Conservation (phyloP, 2,797 vertebrate species). For the Cuculus canorus region DNA sequence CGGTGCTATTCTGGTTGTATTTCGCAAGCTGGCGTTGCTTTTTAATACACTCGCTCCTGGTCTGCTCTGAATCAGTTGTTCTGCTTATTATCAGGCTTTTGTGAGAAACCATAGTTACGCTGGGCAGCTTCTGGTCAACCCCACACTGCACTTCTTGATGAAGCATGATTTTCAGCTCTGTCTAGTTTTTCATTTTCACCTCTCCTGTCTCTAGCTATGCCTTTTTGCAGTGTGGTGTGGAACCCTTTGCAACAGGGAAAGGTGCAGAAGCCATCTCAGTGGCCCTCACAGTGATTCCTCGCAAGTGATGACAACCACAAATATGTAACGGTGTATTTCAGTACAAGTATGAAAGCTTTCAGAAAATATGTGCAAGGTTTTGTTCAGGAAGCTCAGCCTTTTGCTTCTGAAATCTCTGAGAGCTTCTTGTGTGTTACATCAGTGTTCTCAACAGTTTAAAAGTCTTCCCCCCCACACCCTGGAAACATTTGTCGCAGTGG, state of each 20-base stretch:
- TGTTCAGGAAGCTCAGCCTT: not conserved
- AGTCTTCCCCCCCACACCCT: not conserved
- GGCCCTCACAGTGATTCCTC: not conserved
- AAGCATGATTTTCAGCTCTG: not conserved
- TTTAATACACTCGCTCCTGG: not conserved
- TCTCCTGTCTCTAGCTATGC: not conserved
- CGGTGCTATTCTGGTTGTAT: conserved; percentile 35
- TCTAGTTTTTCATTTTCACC: not conserved
- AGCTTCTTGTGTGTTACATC: conserved; percentile 31
- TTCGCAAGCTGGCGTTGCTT: conserved; percentile 42
- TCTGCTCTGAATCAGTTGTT: conserved; percentile 30
- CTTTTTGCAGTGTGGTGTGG: not conserved
- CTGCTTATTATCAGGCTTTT: conserved; percentile 1
- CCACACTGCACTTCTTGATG: not conserved
- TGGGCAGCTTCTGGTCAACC: not conserved
- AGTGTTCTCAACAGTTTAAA: conserved; percentile 52
- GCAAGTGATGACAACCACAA: not conserved
- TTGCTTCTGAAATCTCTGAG: not conserved
- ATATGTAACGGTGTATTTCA: not conserved
- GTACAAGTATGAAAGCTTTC: not conserved
- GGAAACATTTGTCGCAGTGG: conserved; percentile 56
- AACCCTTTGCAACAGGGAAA: not conserved
- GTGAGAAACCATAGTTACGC: not conserved
- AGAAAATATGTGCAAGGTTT: not conserved
- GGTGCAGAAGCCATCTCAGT: not conserved